Evolutionary conservation across 2,888 invertebrate genomes (phyloP), one percentile per base, ranked within the genome.

Genomic region (Cristatella mucedo): DNA sequence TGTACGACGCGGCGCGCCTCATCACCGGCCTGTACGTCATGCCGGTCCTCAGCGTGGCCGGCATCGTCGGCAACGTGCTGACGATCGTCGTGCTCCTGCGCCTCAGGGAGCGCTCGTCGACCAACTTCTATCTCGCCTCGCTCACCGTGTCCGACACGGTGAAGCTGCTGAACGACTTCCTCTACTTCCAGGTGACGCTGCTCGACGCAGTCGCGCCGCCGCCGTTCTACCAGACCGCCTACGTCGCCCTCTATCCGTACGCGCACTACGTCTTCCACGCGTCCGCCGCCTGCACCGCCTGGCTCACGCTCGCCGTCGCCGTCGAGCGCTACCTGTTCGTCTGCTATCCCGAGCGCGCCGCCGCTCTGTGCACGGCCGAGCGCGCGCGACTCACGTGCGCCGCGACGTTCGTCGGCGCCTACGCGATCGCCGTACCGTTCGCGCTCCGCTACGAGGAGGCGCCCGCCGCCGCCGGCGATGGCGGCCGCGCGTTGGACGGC

Each of bases 261-360:
- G 58, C 58, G 2, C 59, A 59, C 43, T 61, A 56, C 42, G 47
- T 60, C 4, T 59, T 59, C 42, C 57, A 56, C 41, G 51, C 54
- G 47, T 50, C 58, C 2, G 51, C 52, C 1, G 57, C 55, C 38
- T 50, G 57, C 13, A 54, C 59, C 1, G 50, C 57, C 3, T 61
- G 59, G 61, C 46, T 60, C 34, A 61, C 59, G 0, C 56, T 61
- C 2, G 53, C 56, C 0, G 61, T 61, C 24, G 59, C 60, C 1
- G 50, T 55, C 11, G 61, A 61, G 44, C 44, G 61, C 2, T 61
- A 52, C 41, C 51, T 61, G 9, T 50, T 54, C 24, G 58, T 61
- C 15, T 59, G 57, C 33, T 52, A 59, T 41, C 54, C 60, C n/a
- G 49, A 52, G 3, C 44, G 51, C 21, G 53, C 55, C 1, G 49